Percentiles rank a stretch among this genome's conserved stretches.
Evolutionary conservation across 2,888 invertebrate genomes (phyloP).

Genomic region (Caradrina clavipalpis): DNA sequence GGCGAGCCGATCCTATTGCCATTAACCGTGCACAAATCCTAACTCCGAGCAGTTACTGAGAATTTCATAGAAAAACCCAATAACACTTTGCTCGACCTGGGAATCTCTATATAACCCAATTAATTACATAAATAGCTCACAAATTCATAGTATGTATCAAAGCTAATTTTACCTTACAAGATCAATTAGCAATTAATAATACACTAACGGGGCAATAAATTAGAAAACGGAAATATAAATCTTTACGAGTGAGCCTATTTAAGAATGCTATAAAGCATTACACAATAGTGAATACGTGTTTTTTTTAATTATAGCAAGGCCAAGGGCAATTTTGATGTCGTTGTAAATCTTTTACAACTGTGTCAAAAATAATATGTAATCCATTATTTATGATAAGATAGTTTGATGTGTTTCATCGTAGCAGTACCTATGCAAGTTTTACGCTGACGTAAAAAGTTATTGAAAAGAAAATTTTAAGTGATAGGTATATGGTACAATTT

Average conservation of each 20-base stretch:
- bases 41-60: too few species aligned
- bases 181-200: slow-evolving; percentile 51
- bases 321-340: slow-evolving; percentile 51
- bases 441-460: too few species aligned
- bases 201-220: slow-evolving; percentile 41
- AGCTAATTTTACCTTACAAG: slow-evolving; percentile 20
- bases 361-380: not conserved
- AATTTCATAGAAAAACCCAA: too few species aligned
- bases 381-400: not conserved
- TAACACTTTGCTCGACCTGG: too few species aligned
- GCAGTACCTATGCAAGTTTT: too few species aligned
- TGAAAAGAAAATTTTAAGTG: too few species aligned
- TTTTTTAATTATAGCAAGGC: slow-evolving; percentile 53
- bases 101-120: not conserved
- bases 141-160: not conserved
- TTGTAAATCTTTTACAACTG: slow-evolving; percentile 27
- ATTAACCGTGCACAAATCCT: too few species aligned
- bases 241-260: slow-evolving; percentile 27
- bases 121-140: not conserved
- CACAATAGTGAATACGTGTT: slow-evolving; percentile 31
- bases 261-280: slow-evolving; percentile 36
- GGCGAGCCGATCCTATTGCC: too few species aligned
- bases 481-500: too few species aligned
- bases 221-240: slow-evolving; percentile 59
- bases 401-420: not conserved